These are phyloP conservation scores for Lasius platythorax DNA, from an alignment of 2,888 invertebrate genomes.

Conservation along the genomic window DNA sequence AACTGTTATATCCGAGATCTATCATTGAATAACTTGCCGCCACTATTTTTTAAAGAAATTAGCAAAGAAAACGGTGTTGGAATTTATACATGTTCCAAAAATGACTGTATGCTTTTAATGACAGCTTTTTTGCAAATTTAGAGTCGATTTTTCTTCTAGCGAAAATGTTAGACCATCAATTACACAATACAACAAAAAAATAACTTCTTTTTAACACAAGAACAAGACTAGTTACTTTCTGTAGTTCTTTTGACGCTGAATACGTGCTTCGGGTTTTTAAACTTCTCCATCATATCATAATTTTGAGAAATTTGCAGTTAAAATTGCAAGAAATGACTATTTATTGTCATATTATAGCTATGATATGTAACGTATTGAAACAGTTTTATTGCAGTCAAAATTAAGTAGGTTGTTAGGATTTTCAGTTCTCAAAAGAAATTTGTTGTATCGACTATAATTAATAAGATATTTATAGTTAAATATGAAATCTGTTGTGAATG, in stretches of 20 bases:
- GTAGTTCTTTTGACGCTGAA: not conserved
- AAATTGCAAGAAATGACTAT: not conserved
- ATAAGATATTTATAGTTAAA: not conserved
- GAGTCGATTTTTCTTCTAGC: not conserved
- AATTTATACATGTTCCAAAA: not conserved
- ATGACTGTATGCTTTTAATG: not conserved
- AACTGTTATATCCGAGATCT: not conserved
- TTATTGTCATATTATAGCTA: not conserved
- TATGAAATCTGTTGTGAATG: not conserved
- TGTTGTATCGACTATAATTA: not conserved
- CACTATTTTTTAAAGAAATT: not conserved
- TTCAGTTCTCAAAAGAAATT: not conserved
- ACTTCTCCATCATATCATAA: not conserved
- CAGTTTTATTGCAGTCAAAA: not conserved
- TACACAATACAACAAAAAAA: too few species aligned
- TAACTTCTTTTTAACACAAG: not conserved
- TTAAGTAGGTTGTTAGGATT: not conserved
- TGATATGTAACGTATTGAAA: not conserved
- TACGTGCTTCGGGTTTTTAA: not conserved
- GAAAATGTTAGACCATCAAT: not conserved
- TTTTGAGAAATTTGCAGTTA: not conserved
- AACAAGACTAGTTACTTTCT: not conserved
- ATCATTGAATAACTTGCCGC: not conserved
- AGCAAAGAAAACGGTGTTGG: not conserved
- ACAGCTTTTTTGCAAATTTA: not conserved